phyloP scores from a whole-genome alignment of 2,888 invertebrate genomes.

The Hemithea aestivaria region DNA sequence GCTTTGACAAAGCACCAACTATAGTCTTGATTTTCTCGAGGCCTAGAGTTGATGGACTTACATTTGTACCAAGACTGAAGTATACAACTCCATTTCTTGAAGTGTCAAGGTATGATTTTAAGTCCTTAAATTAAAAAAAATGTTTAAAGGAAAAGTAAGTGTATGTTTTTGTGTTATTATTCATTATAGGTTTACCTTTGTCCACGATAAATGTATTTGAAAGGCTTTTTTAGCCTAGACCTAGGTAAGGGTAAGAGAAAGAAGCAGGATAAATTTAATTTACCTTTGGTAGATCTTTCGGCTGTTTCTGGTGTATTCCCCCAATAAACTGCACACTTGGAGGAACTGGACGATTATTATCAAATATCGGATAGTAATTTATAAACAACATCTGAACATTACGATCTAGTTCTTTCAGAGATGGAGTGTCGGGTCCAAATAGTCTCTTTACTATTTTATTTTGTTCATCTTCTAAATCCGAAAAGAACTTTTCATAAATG shows the following conservation, averaged over 20 bases:
- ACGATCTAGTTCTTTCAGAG: constrained; percentile 29
- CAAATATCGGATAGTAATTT: constrained; percentile 54
- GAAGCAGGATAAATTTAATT: neutral
- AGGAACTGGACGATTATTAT: constrained; percentile 48
- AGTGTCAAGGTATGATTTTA: neutral
- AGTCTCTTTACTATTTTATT: constrained; percentile 21
- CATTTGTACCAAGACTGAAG: neutral
- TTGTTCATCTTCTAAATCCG: constrained; percentile 3
- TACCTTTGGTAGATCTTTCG: neutral
- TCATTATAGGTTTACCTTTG: too few species aligned
- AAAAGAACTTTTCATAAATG: constrained; percentile 8
- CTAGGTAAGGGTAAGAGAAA: too few species aligned
- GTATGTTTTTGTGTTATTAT: too few species aligned
- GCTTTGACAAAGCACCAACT: constrained; percentile 24
- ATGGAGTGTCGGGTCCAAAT: constrained; percentile 27
- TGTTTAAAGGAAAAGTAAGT: neutral
- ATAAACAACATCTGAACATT: constrained; percentile 49
- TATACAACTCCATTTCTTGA: neutral
- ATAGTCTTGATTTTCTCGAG: constrained; percentile 13
- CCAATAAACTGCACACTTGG: constrained; percentile 34
- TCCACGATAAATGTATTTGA: too few species aligned
- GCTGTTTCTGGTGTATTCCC: neutral
- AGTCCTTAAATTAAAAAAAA: neutral
- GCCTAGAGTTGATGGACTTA: neutral
- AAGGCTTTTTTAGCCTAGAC: too few species aligned